Conservation (phyloP, 2,113 vertebrate species). For the Ahaetulla prasina region DNA sequence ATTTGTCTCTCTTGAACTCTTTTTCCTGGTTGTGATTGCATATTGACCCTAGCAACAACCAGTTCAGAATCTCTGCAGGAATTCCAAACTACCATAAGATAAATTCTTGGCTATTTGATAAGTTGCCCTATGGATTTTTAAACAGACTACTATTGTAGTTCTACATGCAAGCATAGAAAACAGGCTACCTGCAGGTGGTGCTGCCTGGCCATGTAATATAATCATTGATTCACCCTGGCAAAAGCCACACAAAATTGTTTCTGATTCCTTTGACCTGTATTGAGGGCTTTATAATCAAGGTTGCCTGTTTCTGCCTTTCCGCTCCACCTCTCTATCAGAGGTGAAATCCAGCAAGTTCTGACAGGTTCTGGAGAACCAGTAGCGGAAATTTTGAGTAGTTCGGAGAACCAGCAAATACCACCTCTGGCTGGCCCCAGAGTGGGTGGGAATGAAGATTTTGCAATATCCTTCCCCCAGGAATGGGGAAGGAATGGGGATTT, state of each 20-base stretch:
- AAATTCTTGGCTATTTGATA: not conserved
- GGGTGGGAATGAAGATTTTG: no score
- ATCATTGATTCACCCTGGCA: not conserved
- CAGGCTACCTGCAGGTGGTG: slow-evolving; percentile 2
- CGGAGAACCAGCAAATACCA: no score
- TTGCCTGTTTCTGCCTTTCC: not conserved
- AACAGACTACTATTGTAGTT: not conserved
- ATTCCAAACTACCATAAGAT: not conserved
- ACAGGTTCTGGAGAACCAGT: no score
- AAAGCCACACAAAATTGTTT: not conserved
- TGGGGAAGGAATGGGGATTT: no score
- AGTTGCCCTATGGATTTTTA: not conserved
- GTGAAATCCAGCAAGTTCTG: no score
- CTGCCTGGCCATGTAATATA: not conserved
- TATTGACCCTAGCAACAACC: not conserved
- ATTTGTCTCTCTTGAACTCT: not conserved
- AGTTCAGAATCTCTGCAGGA: not conserved
- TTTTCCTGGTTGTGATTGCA: not conserved
- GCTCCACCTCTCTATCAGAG: not conserved
- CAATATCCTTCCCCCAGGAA: no score
- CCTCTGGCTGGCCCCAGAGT: no score
- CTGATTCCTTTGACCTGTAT: not conserved
- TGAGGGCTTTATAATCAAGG: not conserved
- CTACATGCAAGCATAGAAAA: no score
- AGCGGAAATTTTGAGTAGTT: no score